Conservation (phyloP, 2,888 invertebrate species). For the Lacanobia wlatinum region DNA sequence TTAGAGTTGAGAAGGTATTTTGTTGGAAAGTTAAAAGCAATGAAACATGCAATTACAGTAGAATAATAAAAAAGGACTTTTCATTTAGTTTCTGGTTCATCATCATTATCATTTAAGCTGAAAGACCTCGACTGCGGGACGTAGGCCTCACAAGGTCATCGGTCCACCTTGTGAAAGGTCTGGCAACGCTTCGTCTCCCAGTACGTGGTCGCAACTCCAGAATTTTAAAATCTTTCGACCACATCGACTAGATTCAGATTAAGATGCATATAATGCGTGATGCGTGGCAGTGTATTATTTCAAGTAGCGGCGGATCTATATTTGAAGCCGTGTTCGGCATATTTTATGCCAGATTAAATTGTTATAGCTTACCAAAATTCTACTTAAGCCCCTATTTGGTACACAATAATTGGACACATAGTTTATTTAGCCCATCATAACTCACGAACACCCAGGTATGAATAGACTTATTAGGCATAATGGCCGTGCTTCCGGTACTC, state of each 20-base stretch:
- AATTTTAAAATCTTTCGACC: no score
- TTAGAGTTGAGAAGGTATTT: background rate
- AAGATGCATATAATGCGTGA: background rate
- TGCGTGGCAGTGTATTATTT: background rate
- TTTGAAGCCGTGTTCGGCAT: background rate
- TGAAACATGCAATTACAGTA: background rate
- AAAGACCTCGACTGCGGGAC: background rate
- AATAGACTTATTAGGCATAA: conserved; percentile 1
- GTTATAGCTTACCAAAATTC: conserved; percentile 12
- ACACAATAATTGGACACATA: background rate
- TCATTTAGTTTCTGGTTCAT: background rate
- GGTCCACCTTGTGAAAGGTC: no score
- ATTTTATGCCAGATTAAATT: conserved; percentile 10
- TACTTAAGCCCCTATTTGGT: background rate
- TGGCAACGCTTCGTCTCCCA: no score
- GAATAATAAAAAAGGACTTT: no score
- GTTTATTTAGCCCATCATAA: background rate
- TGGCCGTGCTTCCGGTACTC: background rate
- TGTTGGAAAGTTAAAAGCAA: background rate
- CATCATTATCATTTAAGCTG: background rate
- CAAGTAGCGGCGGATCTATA: background rate
- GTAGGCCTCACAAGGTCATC: background rate
- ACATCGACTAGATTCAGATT: no score
- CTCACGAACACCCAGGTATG: background rate
- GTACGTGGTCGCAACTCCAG: no score